Evolutionary conservation across 2,113 vertebrate genomes (phyloP).

Genomic region (Xiphias gladius): DNA sequence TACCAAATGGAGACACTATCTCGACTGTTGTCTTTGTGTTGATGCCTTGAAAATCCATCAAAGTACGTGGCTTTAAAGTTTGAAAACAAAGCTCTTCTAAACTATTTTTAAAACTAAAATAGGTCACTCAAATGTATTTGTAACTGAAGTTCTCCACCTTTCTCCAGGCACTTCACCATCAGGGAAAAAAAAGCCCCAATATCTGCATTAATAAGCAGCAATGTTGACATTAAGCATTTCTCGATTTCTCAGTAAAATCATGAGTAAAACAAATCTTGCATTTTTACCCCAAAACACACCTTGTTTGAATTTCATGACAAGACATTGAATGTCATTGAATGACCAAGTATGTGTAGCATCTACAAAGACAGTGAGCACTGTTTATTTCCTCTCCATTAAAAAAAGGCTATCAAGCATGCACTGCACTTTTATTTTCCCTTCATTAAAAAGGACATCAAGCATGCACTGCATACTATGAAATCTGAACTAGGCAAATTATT

Average conservation of each 20-base stretch:
- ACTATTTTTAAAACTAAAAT: conserved; percentile 50
- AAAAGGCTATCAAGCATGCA: conserved; percentile 18
- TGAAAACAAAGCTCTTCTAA: conserved; percentile 31
- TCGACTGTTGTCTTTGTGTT: conserved; percentile 39
- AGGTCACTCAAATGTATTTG: conserved; percentile 5
- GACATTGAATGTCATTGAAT: conserved; percentile 39
- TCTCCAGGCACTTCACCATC: background rate
- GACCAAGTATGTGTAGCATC: conserved; percentile 18
- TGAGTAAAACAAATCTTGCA: background rate
- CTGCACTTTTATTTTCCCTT: conserved; percentile 62
- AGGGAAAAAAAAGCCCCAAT: background rate
- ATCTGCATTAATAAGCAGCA: background rate
- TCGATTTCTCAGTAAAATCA: background rate
- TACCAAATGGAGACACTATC: conserved; percentile 53
- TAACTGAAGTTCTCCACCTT: conserved; percentile 1
- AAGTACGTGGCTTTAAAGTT: conserved; percentile 4
- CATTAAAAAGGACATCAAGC: conserved; percentile 42
- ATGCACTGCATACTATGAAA: conserved; percentile 40
- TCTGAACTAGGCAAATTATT: conserved; percentile 17
- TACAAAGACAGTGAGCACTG: background rate
- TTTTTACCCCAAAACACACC: background rate
- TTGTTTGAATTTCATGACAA: conserved; percentile 26
- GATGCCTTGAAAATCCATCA: conserved; percentile 21
- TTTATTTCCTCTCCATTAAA: conserved; percentile 53
- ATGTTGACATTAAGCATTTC: background rate